Evolutionary conservation across 2,888 invertebrate species (phyloP), one percentile per base, ranked within the genome.

Genomic region (Amblyjoppa proteus): DNA sequence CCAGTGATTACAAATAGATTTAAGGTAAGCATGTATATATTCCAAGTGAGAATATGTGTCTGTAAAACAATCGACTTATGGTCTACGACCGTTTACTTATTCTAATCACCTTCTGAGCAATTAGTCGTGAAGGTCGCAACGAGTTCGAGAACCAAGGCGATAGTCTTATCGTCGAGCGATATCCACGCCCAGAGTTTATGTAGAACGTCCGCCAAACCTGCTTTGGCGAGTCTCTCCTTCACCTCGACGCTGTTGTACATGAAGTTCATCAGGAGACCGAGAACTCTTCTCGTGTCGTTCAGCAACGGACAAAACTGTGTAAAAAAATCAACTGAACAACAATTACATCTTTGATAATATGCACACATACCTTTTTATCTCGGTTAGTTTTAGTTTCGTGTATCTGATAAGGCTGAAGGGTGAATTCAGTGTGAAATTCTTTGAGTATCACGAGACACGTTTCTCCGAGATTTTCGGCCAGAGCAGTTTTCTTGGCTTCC

Each of bases 101-200:
- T 34, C 25, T 11, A 64, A 31, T 78, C 58, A 96, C 97, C 96
- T 95, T 95, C 94, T 16, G 95, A 91, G 90, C 96, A 96, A 85
- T 95, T 95, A 79, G 96, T 96, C 2, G 96, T 96, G 88, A 96
- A 96, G 0, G 96, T 96, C 78, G 95, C 95, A 61, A 97, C 90
- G 88, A 97, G 93, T 89, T 95, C 95, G 77, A 96, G 93, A 20
- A 95, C 94, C 25, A 95, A 95, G 1, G 94, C 93, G 4, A 96
- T 90, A 58, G 96, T 92, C 70, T 93, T 93, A 73, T 95, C 95
- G 34, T 95, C 95, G 89, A 96, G 94, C 91, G 95, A 95, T 89
- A 96, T 95, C 96, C 97, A 97, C 2, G 95, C 94, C 97, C 97
- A 97, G 88, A 97, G 93, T 88, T 96, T 96, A 90, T 96, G 96